Base-by-base conservation (phyloP, 2,888 invertebrate species). In the Caenorhabditis sinica region DNA sequence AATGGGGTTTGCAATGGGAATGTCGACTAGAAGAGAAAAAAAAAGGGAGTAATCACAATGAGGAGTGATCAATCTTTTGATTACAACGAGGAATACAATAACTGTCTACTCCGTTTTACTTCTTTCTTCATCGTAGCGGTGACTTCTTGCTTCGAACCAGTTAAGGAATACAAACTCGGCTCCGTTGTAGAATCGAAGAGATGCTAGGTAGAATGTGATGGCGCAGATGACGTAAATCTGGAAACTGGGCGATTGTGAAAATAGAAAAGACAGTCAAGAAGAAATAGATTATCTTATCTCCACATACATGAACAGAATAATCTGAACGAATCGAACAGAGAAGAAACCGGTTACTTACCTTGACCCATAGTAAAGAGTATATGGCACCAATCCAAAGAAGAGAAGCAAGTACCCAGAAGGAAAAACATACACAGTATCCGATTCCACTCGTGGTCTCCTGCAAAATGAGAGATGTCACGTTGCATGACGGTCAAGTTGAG, bases 141-240 rank as follows among this genome's bases (percentile, higher is more conserved):
- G 51, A n/a, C 83, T 86, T 53, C 23, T 40, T 20, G 36, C 28
- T 65, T 89, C 89, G 68, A 90, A 91, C 90, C 89, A 90, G 40
- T 89, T 87, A 53, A 91, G 75, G 23, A 90, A 75, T 40, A 90
- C 68, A 66, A 89, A 90, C 65, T 90, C 91, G 20, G 90, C 83
- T 40, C 91, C 91, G 36, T 90, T 88, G 56, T 85, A 84, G 28
- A 61, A 73, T n/a, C 69, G 65, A 17, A 87, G 85, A 20, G 88
- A 77, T 15, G 76, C 85, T 4, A 86, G 9, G 77, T 89, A 91
- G 82, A 91, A 90, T n/a, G 53, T 49, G 5, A 88, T 83, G 9
- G 88, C 89, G 36, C 68, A 23, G 9, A 86, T 5, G 13, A 86
- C 83, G 60, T 91, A 91, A 43, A 90, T 53, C 82, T 87, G 72